Base-by-base conservation (phyloP, 1,140 invertebrate genomes). In the Cydia pomonella region DNA sequence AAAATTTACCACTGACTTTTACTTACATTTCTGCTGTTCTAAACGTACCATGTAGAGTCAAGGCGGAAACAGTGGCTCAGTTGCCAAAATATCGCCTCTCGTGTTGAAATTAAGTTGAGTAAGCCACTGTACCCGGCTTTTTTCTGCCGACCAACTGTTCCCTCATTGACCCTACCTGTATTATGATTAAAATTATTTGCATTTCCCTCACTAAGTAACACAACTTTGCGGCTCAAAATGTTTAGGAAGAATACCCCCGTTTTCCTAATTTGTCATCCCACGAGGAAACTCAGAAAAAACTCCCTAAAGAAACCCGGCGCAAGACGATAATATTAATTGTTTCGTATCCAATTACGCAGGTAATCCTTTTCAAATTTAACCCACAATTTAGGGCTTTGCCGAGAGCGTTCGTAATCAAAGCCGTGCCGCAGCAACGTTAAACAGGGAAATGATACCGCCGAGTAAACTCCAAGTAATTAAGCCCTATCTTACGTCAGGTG, bases 321-420 rank as follows among this genome's bases (percentile, higher is more conserved):
- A 59, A 59, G 53, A 21, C 53, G 18, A 59, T 59, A 59, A 59
- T 59, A 59, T 38, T 29, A 69, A 69, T 69, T 69, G 64, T 69
- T 69, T 33, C 64, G 29, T 33, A 33, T 69, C 64, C 64, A 69
- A 69, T 69, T 69, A 69, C 64, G 5, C 29, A 18, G 64, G 25
- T 33, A 41, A 33, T n/a, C 64, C 64, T 69, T 69, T 69, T 38
- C 64, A 69, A 69, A 69, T 69, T 69, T 69, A 33, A 69, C 27
- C n/a, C 29, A 69, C 29, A 69, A 69, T 33, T 29, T 38, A 16
- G 29, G 64, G 64, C 13, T 33, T 33, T 69, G n/a, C 29, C 64
- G 64, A 23, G 53, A 59, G 10, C 53, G 53, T 9, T 69, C 64
- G 29, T 69, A 33, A 69, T 69, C 64, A 69, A 38, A 18, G 64